These are phyloP conservation scores for Axis porcinus DNA, from an alignment of 2,113 vertebrate species.

Conservation along the genomic window DNA sequence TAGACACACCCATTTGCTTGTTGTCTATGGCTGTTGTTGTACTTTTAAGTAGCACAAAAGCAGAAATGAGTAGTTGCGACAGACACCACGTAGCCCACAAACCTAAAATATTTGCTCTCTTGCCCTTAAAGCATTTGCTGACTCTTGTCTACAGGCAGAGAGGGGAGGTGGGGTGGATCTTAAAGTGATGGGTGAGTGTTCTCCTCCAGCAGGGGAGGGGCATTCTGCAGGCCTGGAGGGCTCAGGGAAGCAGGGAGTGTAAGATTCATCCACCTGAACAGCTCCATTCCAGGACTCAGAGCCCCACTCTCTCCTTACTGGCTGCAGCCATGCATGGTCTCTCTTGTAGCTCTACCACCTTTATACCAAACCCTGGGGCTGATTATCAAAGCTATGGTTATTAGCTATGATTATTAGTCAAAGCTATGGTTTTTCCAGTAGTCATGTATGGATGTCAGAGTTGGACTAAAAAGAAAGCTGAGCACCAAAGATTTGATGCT, in stretches of 20 bases:
- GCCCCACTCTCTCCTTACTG: neutral
- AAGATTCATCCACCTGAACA: neutral
- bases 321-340: neutral
- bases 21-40: neutral
- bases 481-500: neutral
- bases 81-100: neutral
- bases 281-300: neutral
- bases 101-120: neutral
- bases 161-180: neutral
- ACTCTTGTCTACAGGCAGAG: neutral
- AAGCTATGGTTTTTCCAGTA: neutral
- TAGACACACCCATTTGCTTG: neutral
- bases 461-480: neutral
- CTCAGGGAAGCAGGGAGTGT: neutral
- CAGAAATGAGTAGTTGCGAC: neutral
- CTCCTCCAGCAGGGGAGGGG: neutral
- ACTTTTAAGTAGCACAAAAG: neutral
- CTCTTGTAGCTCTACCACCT: neutral
- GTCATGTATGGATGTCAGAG: neutral
- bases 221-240: neutral
- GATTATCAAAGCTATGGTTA: neutral
- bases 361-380: neutral
- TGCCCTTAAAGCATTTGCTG: neutral
- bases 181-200: neutral
- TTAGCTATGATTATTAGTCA: neutral